phyloP scores from a whole-genome alignment of 2,888 invertebrate genomes.

The Elmis aenea region DNA sequence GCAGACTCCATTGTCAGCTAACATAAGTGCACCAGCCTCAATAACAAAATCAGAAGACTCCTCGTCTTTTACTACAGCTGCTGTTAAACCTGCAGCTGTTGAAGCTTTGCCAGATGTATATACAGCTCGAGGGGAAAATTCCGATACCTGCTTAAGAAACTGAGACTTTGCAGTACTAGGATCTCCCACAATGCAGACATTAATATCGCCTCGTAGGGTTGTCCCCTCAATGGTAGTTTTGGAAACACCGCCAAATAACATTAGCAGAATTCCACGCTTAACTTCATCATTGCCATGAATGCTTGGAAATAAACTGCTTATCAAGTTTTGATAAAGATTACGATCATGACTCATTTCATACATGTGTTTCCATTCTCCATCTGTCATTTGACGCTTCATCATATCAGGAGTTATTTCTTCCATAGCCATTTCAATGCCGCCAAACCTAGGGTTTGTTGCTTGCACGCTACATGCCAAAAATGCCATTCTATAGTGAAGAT shows the following conservation, averaged over 20 bases:
- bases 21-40: slow-evolving; percentile 98
- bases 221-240: slow-evolving; percentile 91
- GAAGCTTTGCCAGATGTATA: slow-evolving; percentile 99
- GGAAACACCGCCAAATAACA: slow-evolving; percentile 95
- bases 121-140: slow-evolving; percentile 92
- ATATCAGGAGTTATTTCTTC: slow-evolving; percentile 89
- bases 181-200: slow-evolving; percentile 97
- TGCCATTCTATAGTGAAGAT: slow-evolving; percentile 82
- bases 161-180: slow-evolving; percentile 99
- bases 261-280: slow-evolving; percentile 82
- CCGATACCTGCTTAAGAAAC: slow-evolving; percentile 85
- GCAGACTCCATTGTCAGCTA: slow-evolving; percentile 97
- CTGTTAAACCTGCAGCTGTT: slow-evolving; percentile 95
- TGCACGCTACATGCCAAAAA: slow-evolving; percentile 92
- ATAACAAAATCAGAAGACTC: slow-evolving; percentile 98
- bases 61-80: slow-evolving; percentile 96
- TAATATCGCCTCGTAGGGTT: slow-evolving; percentile 91
- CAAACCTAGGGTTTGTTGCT: slow-evolving; percentile 81
- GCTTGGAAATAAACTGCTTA: slow-evolving; percentile 88
- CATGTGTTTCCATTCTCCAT: slow-evolving; percentile 90
- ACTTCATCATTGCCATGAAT: slow-evolving; percentile 97
- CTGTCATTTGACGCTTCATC: slow-evolving; percentile 91
- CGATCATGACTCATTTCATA: slow-evolving; percentile 96
- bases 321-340: slow-evolving; percentile 85
- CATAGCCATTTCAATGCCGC: slow-evolving; percentile 74